Percentiles rank a stretch among this genome's conserved stretches.
These are phyloP conservation scores for Beris chalybata DNA, from an alignment of 2,888 invertebrate species.

Conservation along the genomic window DNA sequence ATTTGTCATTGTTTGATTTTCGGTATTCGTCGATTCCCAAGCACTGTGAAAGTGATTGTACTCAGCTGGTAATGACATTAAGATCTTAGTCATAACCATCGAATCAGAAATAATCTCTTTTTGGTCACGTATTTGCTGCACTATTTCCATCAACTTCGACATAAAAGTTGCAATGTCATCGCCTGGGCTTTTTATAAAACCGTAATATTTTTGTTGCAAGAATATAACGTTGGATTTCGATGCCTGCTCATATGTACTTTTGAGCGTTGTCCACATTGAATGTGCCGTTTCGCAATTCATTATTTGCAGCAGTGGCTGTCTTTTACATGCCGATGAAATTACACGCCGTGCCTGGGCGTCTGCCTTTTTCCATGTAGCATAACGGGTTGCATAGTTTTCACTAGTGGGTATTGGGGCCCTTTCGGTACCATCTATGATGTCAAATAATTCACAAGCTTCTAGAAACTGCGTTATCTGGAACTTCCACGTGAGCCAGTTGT, in stretches of 20 bases:
- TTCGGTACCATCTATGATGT: neutral
- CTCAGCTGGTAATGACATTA: constrained; percentile 24
- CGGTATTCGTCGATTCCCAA: neutral
- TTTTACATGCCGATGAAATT: neutral
- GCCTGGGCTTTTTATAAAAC: neutral
- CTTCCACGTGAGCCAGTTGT: constrained; percentile 21
- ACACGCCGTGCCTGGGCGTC: neutral
- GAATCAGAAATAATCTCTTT: neutral
- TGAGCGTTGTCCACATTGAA: neutral
- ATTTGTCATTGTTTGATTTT: too few relatives aligned
- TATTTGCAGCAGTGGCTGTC: neutral
- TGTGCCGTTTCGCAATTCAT: neutral
- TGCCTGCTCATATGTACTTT: too few relatives aligned
- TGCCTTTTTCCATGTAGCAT: neutral
- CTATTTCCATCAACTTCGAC: neutral
- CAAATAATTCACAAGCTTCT: constrained; percentile 9
- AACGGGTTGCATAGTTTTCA: neutral
- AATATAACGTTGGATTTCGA: too few relatives aligned
- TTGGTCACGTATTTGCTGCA: constrained; percentile 1
- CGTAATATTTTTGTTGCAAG: too few relatives aligned
- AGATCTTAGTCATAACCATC: constrained; percentile 34
- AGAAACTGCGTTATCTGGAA: constrained; percentile 6
- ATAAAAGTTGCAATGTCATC: constrained; percentile 1
- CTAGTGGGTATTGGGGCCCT: neutral
- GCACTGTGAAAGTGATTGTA: too few relatives aligned